Evolutionary conservation across 30 jellyfish, hydroid and myxozoan species (phyloP).

Genomic region (Chrysaora quinquecirrha): DNA sequence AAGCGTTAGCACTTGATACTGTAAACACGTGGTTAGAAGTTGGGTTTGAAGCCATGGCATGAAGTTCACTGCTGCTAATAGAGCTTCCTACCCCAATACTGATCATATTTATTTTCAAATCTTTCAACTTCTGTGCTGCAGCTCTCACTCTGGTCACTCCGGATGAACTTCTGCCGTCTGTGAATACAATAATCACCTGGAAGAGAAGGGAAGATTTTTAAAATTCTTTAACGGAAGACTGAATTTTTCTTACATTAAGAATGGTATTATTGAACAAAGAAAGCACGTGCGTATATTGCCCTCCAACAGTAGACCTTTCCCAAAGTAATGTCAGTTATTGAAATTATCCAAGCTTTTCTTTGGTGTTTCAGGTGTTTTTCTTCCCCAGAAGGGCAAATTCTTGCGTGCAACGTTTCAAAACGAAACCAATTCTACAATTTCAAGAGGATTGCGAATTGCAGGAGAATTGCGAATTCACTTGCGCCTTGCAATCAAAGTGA

Average conservation of each 20-base stretch:
- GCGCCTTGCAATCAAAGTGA: too few relatives aligned
- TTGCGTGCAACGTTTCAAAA: too few relatives aligned
- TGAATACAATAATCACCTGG: conserved; percentile 43
- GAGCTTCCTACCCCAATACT: conserved; percentile 48
- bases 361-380: too few relatives aligned
- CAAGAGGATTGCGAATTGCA: too few relatives aligned
- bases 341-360: too few relatives aligned
- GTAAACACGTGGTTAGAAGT: conserved; percentile 29
- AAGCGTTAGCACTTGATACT: not conserved
- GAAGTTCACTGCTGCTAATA: conserved; percentile 20
- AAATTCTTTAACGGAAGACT: not conserved
- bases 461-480: too few relatives aligned
- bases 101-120: not conserved
- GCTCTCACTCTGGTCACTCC: conserved; percentile 8
- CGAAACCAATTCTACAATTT: too few relatives aligned
- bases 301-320: too few relatives aligned
- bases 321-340: too few relatives aligned
- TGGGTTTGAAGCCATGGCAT: conserved; percentile 42
- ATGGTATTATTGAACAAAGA: not conserved
- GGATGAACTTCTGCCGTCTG: conserved; percentile 52
- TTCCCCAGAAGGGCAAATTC: too few relatives aligned
- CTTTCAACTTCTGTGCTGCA: conserved; percentile 41
- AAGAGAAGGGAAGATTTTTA: not conserved
- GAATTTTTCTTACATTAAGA: too few relatives aligned
- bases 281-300: too few relatives aligned